Percentiles rank a stretch among this genome's conserved stretches.
Conservation (phyloP, 2,113 vertebrate species). For the Spea multiplicata region DNA sequence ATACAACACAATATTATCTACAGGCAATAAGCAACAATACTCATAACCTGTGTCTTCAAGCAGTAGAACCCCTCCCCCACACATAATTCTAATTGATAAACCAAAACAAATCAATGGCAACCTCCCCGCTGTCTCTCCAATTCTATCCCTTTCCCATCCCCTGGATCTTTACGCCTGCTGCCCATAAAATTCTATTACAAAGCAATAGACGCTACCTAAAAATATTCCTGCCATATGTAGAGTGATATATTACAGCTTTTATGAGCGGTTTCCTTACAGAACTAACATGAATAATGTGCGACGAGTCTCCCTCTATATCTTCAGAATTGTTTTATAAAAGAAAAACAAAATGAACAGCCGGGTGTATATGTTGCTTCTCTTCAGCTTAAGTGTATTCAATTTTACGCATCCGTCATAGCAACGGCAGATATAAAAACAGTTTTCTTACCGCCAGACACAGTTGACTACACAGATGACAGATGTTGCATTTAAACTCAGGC, state of each 20-base stretch:
- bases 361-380: conserved; percentile 8
- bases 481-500: conserved; percentile 7
- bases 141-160: neutral
- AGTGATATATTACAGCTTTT: conserved; percentile 12
- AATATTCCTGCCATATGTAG: neutral
- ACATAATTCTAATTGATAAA: too few species aligned
- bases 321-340: conserved; percentile 12
- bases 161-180: neutral
- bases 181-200: neutral
- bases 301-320: neutral
- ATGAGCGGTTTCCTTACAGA: neutral
- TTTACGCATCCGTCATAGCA: conserved; percentile 12
- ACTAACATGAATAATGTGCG: conserved; percentile 4
- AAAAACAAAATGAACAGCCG: conserved; percentile 10
- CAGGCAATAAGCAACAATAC: too few species aligned
- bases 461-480: conserved; percentile 27
- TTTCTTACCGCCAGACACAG: conserved; percentile 5
- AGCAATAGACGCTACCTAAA: neutral
- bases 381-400: conserved; percentile 18
- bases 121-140: neutral
- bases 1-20: too few species aligned
- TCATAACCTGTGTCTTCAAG: too few species aligned
- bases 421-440: neutral
- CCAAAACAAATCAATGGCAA: too few species aligned
- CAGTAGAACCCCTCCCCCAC: too few species aligned